Conservation (phyloP, 1,140 invertebrate species). For the Carposina sasakii region DNA sequence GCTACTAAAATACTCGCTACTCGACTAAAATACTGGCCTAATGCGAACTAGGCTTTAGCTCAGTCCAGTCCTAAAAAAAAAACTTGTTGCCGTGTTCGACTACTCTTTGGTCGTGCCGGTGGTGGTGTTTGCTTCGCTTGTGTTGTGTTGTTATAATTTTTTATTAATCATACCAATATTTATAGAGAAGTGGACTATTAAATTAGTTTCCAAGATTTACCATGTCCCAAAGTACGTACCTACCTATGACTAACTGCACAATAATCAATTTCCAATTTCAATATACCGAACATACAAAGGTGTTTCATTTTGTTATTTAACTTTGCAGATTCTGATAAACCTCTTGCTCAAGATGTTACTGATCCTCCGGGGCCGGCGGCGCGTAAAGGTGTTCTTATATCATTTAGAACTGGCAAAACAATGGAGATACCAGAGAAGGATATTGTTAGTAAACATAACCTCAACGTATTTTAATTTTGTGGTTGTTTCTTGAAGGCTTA, state of each 20-base stretch:
- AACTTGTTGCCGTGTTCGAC: too few species aligned
- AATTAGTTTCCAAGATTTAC: too few species aligned
- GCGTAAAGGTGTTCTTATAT: conserved; percentile 85
- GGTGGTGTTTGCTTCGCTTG: too few species aligned
- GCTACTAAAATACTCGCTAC: too few species aligned
- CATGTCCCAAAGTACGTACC: conserved; percentile 60
- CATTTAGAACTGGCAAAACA: conserved; percentile 84
- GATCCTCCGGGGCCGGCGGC: conserved; percentile 83
- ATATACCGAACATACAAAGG: too few species aligned
- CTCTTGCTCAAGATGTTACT: conserved; percentile 68
- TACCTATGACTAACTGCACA: too few species aligned
- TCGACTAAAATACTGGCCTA: too few species aligned
- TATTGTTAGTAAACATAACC: conserved; percentile 75
- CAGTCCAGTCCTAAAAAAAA: too few species aligned
- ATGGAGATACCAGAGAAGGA: conserved; percentile 91
- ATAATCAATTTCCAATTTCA: too few species aligned
- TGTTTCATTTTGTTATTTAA: conserved; percentile 11
- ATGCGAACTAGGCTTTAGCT: too few species aligned
- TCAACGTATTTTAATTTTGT: conserved; percentile 20
- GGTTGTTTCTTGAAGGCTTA: conserved; percentile 18
- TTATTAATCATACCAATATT: background rate
- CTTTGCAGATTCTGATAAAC: conserved; percentile 63
- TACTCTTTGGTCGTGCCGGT: too few species aligned
- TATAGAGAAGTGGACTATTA: too few species aligned
- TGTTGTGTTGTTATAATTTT: background rate